These are phyloP conservation scores for Pongo pygmaeus DNA, from an alignment of 2,113 vertebrate genomes.

Conservation along the genomic window DNA sequence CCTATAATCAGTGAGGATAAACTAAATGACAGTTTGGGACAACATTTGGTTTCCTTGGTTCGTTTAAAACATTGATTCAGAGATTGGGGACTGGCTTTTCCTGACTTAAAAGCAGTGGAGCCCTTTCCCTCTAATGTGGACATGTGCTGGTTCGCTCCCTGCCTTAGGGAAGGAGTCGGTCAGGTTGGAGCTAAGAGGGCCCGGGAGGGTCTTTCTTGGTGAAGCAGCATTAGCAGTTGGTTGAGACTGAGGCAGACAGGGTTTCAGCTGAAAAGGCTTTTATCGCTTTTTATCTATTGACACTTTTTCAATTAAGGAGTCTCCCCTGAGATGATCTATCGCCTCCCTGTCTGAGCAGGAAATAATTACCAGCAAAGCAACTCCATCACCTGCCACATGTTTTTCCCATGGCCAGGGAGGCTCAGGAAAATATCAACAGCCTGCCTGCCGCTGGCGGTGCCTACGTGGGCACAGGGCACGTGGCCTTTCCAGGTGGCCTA, in stretches of 20 bases:
- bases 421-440: neutral
- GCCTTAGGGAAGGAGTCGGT: neutral
- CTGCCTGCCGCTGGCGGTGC: rapidly evolving
- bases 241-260: neutral
- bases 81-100: neutral
- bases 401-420: neutral
- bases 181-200: neutral
- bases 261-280: slow-evolving; percentile 48
- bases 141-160: too few species aligned
- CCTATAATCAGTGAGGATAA: neutral
- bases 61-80: neutral
- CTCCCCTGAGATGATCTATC: slow-evolving; percentile 65
- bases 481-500: neutral
- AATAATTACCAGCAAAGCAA: slow-evolving; percentile 48
- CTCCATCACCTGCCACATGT: neutral
- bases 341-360: slow-evolving; percentile 56
- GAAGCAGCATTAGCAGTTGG: neutral
- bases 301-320: slow-evolving; percentile 67
- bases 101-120: neutral
- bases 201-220: neutral
- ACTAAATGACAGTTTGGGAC: neutral
- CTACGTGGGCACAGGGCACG: neutral
- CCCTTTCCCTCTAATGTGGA: neutral
- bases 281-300: slow-evolving; percentile 60
- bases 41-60: neutral